These are phyloP conservation scores for Hexactinellida sp. DNA, from an alignment of 37 sponge, comb jelly and placozoan genomes.

Conservation along the genomic window DNA sequence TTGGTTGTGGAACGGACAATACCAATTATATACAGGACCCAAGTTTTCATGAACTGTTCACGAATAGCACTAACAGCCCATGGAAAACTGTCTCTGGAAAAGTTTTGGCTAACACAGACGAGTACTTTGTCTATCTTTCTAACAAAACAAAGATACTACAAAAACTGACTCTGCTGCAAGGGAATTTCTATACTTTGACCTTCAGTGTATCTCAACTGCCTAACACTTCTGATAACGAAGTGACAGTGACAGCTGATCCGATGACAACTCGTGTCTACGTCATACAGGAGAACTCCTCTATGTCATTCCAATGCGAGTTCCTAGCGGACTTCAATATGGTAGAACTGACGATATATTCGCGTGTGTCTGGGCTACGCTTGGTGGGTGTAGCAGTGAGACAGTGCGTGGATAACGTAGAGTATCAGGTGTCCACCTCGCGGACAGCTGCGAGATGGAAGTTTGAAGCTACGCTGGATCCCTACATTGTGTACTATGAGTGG, in stretches of 20 bases:
- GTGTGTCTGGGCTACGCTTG: neutral
- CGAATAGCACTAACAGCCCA: neutral
- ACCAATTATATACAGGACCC: neutral
- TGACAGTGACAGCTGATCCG: neutral
- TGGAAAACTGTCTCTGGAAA: neutral
- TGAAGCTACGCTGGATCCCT: slow-evolving; percentile 17
- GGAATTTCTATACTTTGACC: neutral
- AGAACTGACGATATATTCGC: neutral
- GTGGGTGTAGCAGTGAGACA: neutral
- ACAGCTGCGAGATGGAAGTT: slow-evolving; percentile 35
- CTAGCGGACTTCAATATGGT: neutral
- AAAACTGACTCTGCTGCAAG: neutral
- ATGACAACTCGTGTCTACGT: neutral
- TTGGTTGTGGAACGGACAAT: neutral
- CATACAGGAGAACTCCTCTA: neutral
- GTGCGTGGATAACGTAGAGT: slow-evolving; percentile 22
- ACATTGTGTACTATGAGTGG: slow-evolving; percentile 42
- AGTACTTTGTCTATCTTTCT: neutral
- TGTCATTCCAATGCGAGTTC: neutral
- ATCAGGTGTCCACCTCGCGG: slow-evolving; percentile 27
- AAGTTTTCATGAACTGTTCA: neutral
- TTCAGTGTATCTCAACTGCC: neutral
- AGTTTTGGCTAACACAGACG: neutral
- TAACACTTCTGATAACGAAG: neutral
- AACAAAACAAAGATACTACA: neutral